Conservation (phyloP, 2,113 vertebrate species). For the Chelonoidis abingdonii region DNA sequence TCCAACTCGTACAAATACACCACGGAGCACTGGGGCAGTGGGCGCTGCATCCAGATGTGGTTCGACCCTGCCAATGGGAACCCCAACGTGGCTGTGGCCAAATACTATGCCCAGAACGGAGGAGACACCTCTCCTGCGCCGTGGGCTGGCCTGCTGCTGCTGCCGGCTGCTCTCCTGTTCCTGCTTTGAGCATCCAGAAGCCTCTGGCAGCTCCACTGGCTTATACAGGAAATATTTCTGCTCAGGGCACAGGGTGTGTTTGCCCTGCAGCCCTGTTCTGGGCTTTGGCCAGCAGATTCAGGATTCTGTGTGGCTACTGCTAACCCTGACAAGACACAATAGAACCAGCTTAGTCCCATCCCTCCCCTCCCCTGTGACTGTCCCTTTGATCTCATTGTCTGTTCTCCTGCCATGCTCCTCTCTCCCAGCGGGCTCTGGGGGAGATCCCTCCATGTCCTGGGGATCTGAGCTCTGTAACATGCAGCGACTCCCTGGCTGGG, state of each 20-base stretch:
- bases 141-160: neutral
- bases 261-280: neutral
- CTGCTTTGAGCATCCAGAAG: neutral
- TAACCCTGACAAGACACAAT: neutral
- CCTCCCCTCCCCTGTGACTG: no score
- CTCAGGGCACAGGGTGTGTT: neutral
- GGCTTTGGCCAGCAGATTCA: neutral
- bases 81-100: slow-evolving; percentile 84
- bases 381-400: no score
- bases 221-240: no score
- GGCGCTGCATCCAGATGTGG: slow-evolving; percentile 93
- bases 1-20: slow-evolving; percentile 86
- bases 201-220: neutral
- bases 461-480: no score
- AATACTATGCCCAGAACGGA: slow-evolving; percentile 69
- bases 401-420: no score
- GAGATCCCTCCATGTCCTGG: no score
- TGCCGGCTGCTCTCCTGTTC: neutral
- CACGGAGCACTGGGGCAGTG: slow-evolving; percentile 73
- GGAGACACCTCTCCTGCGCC: neutral
- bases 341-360: neutral
- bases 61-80: slow-evolving; percentile 76
- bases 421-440: no score
- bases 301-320: neutral
- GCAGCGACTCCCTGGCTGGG: no score